Evolutionary conservation across 2,797 vertebrate genomes (phyloP).

Genomic region (Linurgus olivaceus): DNA sequence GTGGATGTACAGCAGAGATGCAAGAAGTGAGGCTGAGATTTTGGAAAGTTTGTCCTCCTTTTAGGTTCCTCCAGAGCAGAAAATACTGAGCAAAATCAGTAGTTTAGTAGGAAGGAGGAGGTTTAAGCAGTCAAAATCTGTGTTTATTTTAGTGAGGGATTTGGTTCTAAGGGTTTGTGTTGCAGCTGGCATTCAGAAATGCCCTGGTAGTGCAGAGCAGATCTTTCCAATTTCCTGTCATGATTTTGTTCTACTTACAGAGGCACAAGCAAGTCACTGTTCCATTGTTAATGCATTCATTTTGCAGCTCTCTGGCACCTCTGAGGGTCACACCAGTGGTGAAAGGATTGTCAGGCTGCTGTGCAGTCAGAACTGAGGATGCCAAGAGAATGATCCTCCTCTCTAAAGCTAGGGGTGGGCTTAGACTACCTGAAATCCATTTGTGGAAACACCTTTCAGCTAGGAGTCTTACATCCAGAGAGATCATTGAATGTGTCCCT

Average conservation of each 20-base stretch:
- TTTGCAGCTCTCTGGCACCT: background rate
- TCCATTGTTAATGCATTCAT: background rate
- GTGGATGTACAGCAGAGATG: background rate
- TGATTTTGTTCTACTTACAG: background rate
- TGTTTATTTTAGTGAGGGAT: rapidly evolving
- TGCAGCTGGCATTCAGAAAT: background rate
- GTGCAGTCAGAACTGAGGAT: background rate
- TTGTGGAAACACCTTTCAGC: background rate
- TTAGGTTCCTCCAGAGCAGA: background rate
- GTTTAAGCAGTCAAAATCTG: background rate
- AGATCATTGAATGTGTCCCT: background rate
- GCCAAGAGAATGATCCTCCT: background rate
- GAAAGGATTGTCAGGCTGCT: background rate
- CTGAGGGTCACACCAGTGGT: background rate
- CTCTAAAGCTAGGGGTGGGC: background rate
- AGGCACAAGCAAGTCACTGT: background rate
- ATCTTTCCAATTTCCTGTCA: background rate
- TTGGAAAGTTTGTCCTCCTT: background rate
- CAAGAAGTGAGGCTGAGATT: background rate
- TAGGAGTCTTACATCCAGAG: background rate
- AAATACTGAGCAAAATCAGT: background rate
- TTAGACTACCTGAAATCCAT: background rate
- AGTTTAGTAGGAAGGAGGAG: background rate
- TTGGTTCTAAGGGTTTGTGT: background rate
- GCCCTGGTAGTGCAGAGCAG: background rate